phyloP scores from a whole-genome alignment of 2,113 vertebrate species.

The Clupea harengus region DNA sequence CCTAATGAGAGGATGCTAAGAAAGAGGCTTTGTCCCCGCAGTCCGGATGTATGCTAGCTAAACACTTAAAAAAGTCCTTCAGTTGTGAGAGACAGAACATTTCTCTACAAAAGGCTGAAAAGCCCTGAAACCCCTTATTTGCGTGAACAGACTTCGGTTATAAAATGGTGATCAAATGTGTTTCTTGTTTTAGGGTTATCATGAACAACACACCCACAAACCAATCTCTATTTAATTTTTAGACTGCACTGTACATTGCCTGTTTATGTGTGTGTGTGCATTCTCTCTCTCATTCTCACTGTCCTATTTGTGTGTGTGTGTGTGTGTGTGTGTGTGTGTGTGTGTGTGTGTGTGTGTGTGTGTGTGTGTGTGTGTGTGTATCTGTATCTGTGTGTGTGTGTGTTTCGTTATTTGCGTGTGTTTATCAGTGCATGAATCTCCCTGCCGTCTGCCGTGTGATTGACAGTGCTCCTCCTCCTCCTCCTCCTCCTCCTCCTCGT shows the following conservation, averaged over 20 bases:
- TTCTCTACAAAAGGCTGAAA: no score
- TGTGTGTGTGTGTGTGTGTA: not conserved
- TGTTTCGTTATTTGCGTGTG: not conserved
- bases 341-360: no score
- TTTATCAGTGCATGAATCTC: not conserved
- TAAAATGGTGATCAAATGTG: not conserved
- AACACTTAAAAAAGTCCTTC: no score
- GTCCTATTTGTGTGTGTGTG: constrained; percentile 8
- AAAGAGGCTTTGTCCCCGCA: no score
- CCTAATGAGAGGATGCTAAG: no score
- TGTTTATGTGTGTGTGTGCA: not conserved
- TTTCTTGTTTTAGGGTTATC: no score
- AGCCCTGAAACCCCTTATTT: not conserved
- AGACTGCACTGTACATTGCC: not conserved
- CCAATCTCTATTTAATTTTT: no score
- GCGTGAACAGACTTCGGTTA: not conserved
- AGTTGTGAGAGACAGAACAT: no score
- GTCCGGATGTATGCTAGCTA: no score
- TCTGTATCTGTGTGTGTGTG: not conserved
- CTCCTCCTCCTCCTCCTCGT: not conserved
- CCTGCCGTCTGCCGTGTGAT: not conserved
- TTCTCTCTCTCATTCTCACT: not conserved
- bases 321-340: no score
- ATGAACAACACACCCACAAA: no score
- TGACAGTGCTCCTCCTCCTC: not conserved